Evolutionary conservation across 2,113 vertebrate species (phyloP).

Genomic region (Lichenostomus cassidix): DNA sequence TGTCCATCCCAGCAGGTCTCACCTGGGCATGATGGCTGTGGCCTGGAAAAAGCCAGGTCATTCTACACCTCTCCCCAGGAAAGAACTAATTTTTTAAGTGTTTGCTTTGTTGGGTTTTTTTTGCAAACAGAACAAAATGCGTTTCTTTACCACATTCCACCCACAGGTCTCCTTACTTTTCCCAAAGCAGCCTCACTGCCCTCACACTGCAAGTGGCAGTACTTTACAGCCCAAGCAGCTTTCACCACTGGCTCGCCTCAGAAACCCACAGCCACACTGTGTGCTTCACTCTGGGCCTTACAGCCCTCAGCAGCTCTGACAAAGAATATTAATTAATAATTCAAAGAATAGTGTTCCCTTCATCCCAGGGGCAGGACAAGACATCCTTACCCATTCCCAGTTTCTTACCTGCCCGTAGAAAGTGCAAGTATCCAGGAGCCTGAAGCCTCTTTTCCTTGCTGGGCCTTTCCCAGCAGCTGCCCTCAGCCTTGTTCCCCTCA

Average conservation of each 20-base stretch:
- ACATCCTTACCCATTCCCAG: neutral
- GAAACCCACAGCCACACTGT: fast-evolving
- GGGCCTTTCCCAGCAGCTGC: neutral
- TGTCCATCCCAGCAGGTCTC: neutral
- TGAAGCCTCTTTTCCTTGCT: neutral
- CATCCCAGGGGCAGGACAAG: neutral
- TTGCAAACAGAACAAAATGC: neutral
- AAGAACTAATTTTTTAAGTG: neutral
- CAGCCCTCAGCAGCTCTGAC: neutral
- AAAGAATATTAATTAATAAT: neutral
- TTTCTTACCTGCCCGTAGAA: neutral
- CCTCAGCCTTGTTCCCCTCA: fast-evolving
- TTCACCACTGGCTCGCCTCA: fast-evolving
- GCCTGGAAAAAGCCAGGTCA: neutral
- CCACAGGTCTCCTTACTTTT: neutral
- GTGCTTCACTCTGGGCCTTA: neutral
- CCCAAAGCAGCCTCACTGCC: neutral
- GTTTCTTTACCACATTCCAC: neutral
- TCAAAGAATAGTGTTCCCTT: fast-evolving
- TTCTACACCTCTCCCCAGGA: neutral
- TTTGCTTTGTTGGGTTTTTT: neutral
- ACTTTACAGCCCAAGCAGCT: neutral
- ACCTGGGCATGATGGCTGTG: neutral
- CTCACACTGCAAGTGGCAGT: neutral
- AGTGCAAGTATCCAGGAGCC: neutral